Base-by-base conservation (phyloP, 2,797 vertebrate genomes). In the Ara ararauna region DNA sequence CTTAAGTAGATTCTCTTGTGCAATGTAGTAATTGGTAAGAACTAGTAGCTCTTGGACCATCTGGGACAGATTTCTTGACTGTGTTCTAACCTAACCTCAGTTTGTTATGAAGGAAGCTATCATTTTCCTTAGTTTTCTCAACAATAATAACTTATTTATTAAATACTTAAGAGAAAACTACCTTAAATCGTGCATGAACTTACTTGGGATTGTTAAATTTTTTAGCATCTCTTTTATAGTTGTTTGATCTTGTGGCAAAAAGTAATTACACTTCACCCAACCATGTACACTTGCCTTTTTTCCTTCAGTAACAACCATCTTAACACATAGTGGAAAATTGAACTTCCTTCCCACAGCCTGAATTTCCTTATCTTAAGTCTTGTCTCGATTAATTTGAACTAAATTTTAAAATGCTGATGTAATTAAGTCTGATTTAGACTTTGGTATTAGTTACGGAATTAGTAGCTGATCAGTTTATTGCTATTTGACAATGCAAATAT, bases 191-290 rank as follows among this genome's bases (percentile, higher is more conserved):
- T 81, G 93, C 48, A 58, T 78, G 58, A 85, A 89, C n/a, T 92
- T 85, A 70, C 48, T 54, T 13, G 60, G 58, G 65, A 62, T 90
- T 81, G 65, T 87, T 94, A 64, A 10, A 1, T 87, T 89, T 75
- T 72, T 38, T 72, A 80, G 38, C 13, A 71, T 53, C 22, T 80
- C 56, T 80, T 91, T 87, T 84, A 36, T 51, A 45, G 26, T 81
- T 68, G 65, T 54, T 95, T 90, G 73, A 75, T 76, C 85, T 75
- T 85, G 67, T 81, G 64, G 54, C 73, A 94, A 75, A 93, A 89
- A 91, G 48, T 86, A 90, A 91, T 95, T 93, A 73, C 30, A 51
- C 36, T 84, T 89, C 82, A 78, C 58, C 38, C 79, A 94, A 20
- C 61, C 87, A 15, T 56, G 66, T 76, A 32, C 8, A 27, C 30